phyloP scores from a whole-genome alignment of 2,113 vertebrate genomes.

The Oreotrochilus melanogaster region DNA sequence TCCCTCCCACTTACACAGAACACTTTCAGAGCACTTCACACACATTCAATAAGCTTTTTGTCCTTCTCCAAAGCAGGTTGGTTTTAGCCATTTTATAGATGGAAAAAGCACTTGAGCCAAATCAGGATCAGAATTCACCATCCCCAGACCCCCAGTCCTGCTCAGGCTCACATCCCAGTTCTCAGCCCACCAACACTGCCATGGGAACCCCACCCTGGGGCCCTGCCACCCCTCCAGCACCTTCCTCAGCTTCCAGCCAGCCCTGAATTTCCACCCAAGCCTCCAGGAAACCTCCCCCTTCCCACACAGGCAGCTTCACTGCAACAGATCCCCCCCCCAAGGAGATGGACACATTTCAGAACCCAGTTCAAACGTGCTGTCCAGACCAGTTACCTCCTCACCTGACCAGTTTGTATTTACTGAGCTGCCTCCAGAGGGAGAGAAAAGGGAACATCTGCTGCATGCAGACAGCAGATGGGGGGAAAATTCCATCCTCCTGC shows the following conservation, averaged over 20 bases:
- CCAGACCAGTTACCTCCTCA: neutral
- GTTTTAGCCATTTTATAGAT: neutral
- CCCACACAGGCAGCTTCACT: neutral
- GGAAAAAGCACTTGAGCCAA: constrained; percentile 50
- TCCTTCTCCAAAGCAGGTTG: constrained; percentile 36
- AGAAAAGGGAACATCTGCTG: neutral
- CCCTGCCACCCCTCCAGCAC: neutral
- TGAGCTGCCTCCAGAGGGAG: neutral
- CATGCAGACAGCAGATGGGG: neutral
- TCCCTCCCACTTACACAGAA: neutral
- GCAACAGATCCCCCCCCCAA: too few species aligned
- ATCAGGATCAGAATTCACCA: neutral
- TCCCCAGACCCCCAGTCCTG: neutral
- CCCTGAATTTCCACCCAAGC: neutral
- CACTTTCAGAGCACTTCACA: constrained; percentile 56
- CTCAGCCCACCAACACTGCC: neutral
- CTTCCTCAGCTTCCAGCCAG: neutral
- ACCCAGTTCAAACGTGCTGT: rapidly evolving
- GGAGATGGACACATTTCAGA: neutral
- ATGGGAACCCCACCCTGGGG: neutral
- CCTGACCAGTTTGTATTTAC: neutral
- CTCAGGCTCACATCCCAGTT: neutral
- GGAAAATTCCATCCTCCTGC: neutral
- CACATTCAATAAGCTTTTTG: constrained; percentile 53
- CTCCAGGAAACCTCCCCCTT: neutral